Evolutionary conservation across 2,888 invertebrate species (phyloP).

Genomic region (Melinopterus prodromus): DNA sequence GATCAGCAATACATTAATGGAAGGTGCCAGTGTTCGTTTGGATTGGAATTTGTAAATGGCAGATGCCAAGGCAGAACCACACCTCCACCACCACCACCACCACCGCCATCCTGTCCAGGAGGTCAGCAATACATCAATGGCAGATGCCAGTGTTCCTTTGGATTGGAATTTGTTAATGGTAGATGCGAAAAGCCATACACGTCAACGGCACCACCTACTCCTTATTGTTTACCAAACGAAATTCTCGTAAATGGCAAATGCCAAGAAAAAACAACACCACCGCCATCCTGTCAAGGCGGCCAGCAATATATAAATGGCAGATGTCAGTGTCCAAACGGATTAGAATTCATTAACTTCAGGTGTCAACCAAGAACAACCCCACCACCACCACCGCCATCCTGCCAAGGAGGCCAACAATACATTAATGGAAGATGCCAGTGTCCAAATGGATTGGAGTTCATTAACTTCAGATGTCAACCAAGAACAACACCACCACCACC

Average conservation of each 20-base stretch:
- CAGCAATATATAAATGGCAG: conserved; percentile 31
- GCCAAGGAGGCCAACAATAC: too few relatives aligned
- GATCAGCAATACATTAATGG: conserved; percentile 22
- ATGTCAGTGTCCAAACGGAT: conserved; percentile 17
- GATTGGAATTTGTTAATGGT: conserved; percentile 25
- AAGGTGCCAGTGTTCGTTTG: conserved; percentile 24
- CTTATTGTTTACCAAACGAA: conserved; percentile 6
- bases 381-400: too few relatives aligned
- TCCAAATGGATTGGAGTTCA: background rate
- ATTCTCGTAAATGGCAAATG: conserved; percentile 21
- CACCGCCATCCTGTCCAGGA: conserved; percentile 9
- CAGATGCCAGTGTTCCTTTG: conserved; percentile 24
- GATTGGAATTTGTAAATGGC: conserved; percentile 36
- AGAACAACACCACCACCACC: conserved; percentile 12
- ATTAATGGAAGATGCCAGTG: too few relatives aligned
- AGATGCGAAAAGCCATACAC: conserved; percentile 27
- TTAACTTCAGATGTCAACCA: conserved; percentile 27
- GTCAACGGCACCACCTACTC: conserved; percentile 19
- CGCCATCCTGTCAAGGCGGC: conserved; percentile 4
- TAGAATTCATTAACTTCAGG: background rate
- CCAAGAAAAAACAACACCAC: conserved; percentile 12
- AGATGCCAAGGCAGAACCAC: conserved; percentile 23
- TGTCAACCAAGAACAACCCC: conserved; percentile 6
- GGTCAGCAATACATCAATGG: conserved; percentile 29
- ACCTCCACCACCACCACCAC: conserved; percentile 18